Base-by-base conservation (phyloP, 2,888 invertebrate species). In the Dicycla oo region DNA sequence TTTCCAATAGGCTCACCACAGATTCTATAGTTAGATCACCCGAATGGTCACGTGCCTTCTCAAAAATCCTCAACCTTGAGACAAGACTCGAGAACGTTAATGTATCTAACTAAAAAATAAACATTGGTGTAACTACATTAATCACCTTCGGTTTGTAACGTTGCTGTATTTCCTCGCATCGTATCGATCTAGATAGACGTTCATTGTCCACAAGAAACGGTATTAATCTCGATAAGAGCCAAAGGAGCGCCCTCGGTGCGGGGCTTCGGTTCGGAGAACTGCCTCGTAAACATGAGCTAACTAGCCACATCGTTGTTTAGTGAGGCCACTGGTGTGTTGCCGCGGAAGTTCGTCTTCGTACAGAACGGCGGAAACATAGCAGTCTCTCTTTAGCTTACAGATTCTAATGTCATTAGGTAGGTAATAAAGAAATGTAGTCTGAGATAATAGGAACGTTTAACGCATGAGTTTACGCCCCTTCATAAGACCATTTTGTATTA, bases 181-280 rank as follows among this genome's bases (percentile, higher is more conserved):
- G 56, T 13, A 49, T 62, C 56, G 57, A 75, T 72, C 60, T 43
- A 69, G 58, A 81, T 58, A 69, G 73, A 64, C 74, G 34, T 75
- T 63, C 69, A 70, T 77, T 81, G 80, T 85, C 63, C 75, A 74
- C 66, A 23, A 74, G 81, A 80, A 82, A 51, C 69, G 47, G 58
- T 73, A 75, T 78, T 80, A 76, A 84, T 82, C 76, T 68, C 58
- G 82, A 86, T 86, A 82, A 78, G 56, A 73, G 71, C 57, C 53
- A 66, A 58, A 64, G 70, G 77, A 78, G 73, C 58, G 43, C 60
- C 70, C 58, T 69, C 53, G 70, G 57, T 65, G 72, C 61, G 30
- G 53, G 43, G 57, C 60, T 47, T n/a, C 38, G 53, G 30, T 81
- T 83, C 79, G 45, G 26, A 57, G 76, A 81, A 81, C 67, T 65